Percentiles rank a stretch among this genome's conserved stretches.
phyloP scores from a whole-genome alignment of 30 jellyfish, hydroid and myxozoan genomes.

The Pseudorhiza aurosa region DNA sequence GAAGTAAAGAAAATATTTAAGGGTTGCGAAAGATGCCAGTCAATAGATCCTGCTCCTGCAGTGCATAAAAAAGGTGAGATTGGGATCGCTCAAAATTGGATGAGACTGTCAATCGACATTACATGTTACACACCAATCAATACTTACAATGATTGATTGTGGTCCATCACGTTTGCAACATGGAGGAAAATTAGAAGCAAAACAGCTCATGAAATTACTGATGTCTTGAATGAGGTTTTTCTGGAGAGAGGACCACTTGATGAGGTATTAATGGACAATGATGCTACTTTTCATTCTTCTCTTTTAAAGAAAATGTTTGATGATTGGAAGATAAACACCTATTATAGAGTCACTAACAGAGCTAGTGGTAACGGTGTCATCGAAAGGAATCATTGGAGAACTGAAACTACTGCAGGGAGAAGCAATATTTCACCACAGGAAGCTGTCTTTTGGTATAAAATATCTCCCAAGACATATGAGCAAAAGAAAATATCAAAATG shows the following conservation, averaged over 20 bases:
- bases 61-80: constrained; percentile 9
- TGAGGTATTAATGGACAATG: constrained; percentile 29
- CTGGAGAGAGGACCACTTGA: constrained; percentile 31
- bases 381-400: constrained; percentile 32
- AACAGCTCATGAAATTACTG: constrained; percentile 4
- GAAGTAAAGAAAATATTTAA: constrained; percentile 11
- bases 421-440: neutral
- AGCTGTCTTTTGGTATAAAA: too few species aligned
- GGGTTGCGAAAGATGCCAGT: constrained; percentile 15
- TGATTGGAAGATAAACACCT: neutral
- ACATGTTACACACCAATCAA: neutral
- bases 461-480: too few species aligned
- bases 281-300: constrained; percentile 2
- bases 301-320: neutral
- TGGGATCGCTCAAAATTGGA: constrained; percentile 2
- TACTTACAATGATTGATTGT: constrained; percentile 13
- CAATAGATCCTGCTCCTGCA: constrained; percentile 23
- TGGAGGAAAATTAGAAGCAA: constrained; percentile 15
- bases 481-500: too few species aligned
- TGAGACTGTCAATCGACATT: constrained; percentile 16
- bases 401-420: neutral
- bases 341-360: constrained; percentile 2
- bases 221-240: neutral
- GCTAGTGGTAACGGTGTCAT: constrained; percentile 37
- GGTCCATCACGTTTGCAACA: constrained; percentile 29